These are phyloP conservation scores for Eleutherodactylus coqui DNA, from an alignment of 2,797 vertebrate species.

Conservation along the genomic window DNA sequence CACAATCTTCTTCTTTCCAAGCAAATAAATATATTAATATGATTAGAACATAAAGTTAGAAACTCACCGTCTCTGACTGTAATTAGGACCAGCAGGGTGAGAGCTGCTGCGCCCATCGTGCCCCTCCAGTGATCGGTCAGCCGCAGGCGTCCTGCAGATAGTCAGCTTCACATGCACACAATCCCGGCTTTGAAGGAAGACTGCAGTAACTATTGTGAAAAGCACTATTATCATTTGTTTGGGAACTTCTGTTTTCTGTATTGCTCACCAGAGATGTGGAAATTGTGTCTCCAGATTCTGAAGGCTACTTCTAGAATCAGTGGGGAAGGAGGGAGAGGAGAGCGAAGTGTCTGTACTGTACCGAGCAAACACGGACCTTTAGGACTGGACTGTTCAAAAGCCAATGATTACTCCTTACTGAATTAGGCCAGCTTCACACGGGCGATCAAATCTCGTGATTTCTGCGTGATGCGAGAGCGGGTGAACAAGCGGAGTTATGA, in stretches of 20 bases:
- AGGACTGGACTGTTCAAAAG: too few species aligned
- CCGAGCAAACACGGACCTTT: too few species aligned
- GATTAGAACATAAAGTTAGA: background rate
- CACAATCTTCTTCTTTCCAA: background rate
- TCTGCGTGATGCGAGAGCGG: too few species aligned
- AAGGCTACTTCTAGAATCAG: background rate
- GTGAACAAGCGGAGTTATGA: too few species aligned
- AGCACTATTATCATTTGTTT: background rate
- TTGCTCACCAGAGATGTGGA: slow-evolving; percentile 42
- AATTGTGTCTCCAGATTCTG: slow-evolving; percentile 4
- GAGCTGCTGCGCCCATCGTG: slow-evolving; percentile 15
- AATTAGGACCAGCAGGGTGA: slow-evolving; percentile 49
- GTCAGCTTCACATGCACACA: background rate
- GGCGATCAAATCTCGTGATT: too few species aligned
- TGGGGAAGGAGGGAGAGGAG: slow-evolving; percentile 3
- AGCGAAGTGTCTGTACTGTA: too few species aligned
- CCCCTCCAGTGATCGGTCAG: background rate
- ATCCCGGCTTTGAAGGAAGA: slow-evolving; percentile 3
- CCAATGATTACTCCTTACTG: too few species aligned
- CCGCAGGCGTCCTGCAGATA: background rate
- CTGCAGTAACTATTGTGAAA: background rate
- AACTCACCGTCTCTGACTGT: slow-evolving; percentile 46
- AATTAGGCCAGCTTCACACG: too few species aligned
- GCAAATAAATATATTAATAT: background rate
- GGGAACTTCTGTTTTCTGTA: slow-evolving; percentile 50